Evolutionary conservation across 2,113 vertebrate genomes (phyloP).

Genomic region (Pithys albifrons): DNA sequence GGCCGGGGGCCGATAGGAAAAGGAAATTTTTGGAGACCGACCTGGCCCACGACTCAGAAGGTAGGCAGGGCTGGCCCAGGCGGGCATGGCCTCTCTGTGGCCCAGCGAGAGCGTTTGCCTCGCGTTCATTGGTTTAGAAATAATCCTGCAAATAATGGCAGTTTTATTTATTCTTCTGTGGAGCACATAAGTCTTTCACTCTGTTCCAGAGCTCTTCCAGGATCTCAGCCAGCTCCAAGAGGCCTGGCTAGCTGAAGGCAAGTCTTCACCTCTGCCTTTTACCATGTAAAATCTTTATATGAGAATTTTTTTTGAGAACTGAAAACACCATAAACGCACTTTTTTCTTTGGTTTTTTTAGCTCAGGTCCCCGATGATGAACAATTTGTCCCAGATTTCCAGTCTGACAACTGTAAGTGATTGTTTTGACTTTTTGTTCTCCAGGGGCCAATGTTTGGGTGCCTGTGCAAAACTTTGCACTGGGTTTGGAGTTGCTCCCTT

Average conservation of each 20-base stretch:
- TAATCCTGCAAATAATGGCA: not conserved
- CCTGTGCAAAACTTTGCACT: not conserved
- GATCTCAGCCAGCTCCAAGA: slow-evolving; percentile 97
- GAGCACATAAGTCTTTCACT: slow-evolving; percentile 45
- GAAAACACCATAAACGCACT: not conserved
- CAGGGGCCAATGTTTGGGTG: not conserved
- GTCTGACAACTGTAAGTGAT: slow-evolving; percentile 94
- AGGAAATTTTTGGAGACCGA: slow-evolving; percentile 93
- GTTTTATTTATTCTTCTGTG: slow-evolving; percentile 12
- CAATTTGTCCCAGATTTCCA: slow-evolving; percentile 99
- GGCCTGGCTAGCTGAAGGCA: slow-evolving; percentile 96
- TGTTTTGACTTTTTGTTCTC: not conserved
- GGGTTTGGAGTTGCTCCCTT: not conserved
- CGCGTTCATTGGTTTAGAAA: rapidly evolving
- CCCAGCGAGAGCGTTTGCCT: rapidly evolving
- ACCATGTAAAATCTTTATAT: not conserved
- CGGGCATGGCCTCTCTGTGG: rapidly evolving
- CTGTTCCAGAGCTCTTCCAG: slow-evolving; percentile 92
- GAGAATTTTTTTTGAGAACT: not conserved
- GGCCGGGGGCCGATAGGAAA: slow-evolving; percentile 84
- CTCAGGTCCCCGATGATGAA: slow-evolving; percentile 97
- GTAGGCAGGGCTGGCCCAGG: slow-evolving; percentile 66
- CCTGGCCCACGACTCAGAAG: slow-evolving; percentile 95
- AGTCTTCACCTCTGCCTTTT: slow-evolving; percentile 70
- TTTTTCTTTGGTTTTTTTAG: slow-evolving; percentile 64